These are phyloP conservation scores for Nestor notabilis DNA, from an alignment of 2,113 vertebrate genomes.

Conservation along the genomic window DNA sequence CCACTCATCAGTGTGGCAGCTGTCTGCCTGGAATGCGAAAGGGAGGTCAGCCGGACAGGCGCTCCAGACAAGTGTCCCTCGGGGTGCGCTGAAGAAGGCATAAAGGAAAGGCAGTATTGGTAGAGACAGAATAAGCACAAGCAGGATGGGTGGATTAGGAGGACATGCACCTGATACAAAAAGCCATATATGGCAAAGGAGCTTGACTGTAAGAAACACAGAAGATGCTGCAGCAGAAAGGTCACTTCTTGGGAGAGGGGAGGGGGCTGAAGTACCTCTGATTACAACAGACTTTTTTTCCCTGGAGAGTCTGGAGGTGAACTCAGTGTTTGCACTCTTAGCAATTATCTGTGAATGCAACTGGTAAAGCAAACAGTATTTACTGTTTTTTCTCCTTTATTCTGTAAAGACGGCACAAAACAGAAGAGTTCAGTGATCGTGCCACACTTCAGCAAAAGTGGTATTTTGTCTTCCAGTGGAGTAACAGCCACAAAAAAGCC, in stretches of 20 bases:
- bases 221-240: not conserved
- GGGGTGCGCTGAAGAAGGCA: rapidly evolving
- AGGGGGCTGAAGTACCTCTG: not conserved
- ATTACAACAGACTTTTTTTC: not conserved
- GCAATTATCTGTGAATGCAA: not conserved
- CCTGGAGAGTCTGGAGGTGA: not conserved
- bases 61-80: not conserved
- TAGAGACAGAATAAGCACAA: not conserved
- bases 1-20: not conserved
- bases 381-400: not conserved
- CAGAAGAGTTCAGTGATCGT: not conserved
- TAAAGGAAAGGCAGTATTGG: not conserved
- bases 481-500: not conserved
- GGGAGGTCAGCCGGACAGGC: not conserved
- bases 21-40: not conserved
- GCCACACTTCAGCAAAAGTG: not conserved
- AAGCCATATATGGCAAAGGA: not conserved
- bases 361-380: not conserved
- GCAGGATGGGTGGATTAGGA: not conserved
- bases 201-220: not conserved
- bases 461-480: not conserved
- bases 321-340: not conserved
- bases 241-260: not conserved
- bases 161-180: not conserved
- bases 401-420: not conserved